Base-by-base conservation (phyloP, 2,797 vertebrate species). In the Cynopterus sphinx region DNA sequence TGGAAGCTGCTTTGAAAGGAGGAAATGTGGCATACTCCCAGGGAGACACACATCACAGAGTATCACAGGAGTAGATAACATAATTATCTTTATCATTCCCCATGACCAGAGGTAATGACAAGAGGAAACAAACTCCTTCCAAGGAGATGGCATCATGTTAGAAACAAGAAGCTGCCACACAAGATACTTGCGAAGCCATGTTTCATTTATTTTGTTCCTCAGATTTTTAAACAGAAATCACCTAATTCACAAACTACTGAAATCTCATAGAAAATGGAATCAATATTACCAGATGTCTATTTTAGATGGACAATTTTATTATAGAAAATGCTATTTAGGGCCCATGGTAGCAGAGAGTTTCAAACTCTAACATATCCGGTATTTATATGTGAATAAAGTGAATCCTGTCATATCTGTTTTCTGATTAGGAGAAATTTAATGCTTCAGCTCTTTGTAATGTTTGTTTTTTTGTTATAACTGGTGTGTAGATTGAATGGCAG, bases 401-500 rank as follows among this genome's bases (percentile, higher is more conserved):
- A 98, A 92, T 96, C 95, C 94, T 98, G 96, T 98, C 97, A 92
- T 94, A 97, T 97, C 95, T 98, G 92, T 96, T 84, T 97, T 83
- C 51, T 94, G 91, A 98, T 98, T 97, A 98, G 93, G 41, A 98
- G 91, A 98, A 98, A 98, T 98, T 85, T 98, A 97, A 98, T 97
- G 97, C 97, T 97, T 98, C 96, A 81, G 55, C 73, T 98, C 95
- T 97, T 97, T 78, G 67, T 68, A 77, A 87, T 97, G 93, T 96
- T 98, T 98, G 95, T 95, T 98, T 94, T 97, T 98, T 98, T 97
- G 84, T 97, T 98, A 61, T 74, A 97, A 94, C 84, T 97, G 92
- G 65, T 75, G 11, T 97, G 96, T 83, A 97, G 97, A 97, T 96
- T 98, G 98, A 99, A 98, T 98, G 98, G 96, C 98, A 99, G 98